Conservation (phyloP, 2,888 invertebrate species). For the Drosophila ochracea region DNA sequence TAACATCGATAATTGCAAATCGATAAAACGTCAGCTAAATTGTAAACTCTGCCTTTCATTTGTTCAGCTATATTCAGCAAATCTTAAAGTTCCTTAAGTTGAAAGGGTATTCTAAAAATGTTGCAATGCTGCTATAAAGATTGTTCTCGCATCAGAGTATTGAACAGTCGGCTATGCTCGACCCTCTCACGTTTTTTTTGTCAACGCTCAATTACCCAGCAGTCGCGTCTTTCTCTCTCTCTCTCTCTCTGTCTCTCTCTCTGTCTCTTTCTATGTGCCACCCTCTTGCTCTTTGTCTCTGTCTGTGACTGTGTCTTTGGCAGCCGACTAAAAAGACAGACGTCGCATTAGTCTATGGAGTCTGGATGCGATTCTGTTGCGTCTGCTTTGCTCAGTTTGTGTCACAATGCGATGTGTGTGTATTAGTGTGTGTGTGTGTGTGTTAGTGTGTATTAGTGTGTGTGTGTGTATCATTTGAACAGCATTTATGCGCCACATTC, state of each 20-base stretch:
- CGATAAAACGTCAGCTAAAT: too few relatives aligned
- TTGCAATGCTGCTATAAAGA: not conserved
- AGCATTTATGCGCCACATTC: conserved; percentile 76
- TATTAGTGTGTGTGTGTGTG: conserved; percentile 1
- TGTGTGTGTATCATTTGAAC: conserved; percentile 53
- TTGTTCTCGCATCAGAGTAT: not conserved
- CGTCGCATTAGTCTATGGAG: conserved; percentile 32
- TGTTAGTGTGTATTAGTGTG: not conserved
- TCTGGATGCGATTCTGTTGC: conserved; percentile 17
- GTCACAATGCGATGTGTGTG: not conserved
- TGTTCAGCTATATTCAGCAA: not conserved
- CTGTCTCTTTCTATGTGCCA: not conserved
- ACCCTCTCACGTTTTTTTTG: not conserved
- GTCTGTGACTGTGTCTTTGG: conserved; percentile 15
- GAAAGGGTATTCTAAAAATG: not conserved
- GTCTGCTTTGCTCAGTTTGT: conserved; percentile 14
- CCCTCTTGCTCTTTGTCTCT: not conserved
- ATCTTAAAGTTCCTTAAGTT: not conserved
- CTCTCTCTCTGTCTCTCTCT: not conserved
- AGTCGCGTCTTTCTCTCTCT: conserved; percentile 11
- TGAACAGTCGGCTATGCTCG: not conserved
- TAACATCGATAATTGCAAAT: too few relatives aligned
- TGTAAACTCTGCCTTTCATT: not conserved
- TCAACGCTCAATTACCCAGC: conserved; percentile 54
- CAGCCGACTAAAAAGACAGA: conserved; percentile 18